Percentiles rank a stretch among this genome's conserved stretches.
Evolutionary conservation across 2,888 invertebrate species (phyloP).

Genomic region (Plagodis pulveraria): DNA sequence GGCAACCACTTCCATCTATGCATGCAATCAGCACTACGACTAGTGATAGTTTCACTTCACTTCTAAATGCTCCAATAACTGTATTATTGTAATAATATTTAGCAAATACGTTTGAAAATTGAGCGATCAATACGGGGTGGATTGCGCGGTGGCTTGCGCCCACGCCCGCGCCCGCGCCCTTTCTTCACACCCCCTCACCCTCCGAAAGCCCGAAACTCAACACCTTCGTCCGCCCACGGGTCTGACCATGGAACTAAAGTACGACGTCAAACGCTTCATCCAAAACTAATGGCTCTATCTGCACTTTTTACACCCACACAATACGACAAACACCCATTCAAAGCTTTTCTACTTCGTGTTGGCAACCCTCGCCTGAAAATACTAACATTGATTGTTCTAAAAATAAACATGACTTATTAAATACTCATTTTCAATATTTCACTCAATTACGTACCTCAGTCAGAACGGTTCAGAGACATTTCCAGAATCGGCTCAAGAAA

Average conservation of each 20-base stretch:
- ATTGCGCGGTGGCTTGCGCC: constrained; percentile 61
- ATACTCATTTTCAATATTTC: not conserved
- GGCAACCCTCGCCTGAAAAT: constrained; percentile 1
- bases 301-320: constrained; percentile 5
- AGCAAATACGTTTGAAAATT: constrained; percentile 70
- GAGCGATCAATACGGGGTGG: constrained; percentile 76
- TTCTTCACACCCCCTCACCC: constrained; percentile 47
- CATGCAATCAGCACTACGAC: not conserved
- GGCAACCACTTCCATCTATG: not conserved
- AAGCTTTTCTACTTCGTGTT: constrained; percentile 1
- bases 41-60: not conserved
- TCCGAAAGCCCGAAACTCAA: constrained; percentile 58
- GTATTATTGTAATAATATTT: constrained; percentile 65
- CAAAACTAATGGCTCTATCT: constrained; percentile 9
- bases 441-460: constrained; percentile 10
- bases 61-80: constrained; percentile 28
- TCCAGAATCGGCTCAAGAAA: constrained; percentile 6
- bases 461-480: constrained; percentile 4
- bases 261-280: constrained; percentile 40
- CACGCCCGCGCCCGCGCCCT: constrained; percentile 61
- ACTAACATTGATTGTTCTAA: constrained; percentile 21
- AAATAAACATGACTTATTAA: constrained; percentile 14
- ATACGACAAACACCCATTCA: not conserved
- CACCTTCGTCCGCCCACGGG: constrained; percentile 67
- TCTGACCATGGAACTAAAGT: constrained; percentile 53